Conservation (phyloP, 1,140 invertebrate species). For the Zophobas morio region DNA sequence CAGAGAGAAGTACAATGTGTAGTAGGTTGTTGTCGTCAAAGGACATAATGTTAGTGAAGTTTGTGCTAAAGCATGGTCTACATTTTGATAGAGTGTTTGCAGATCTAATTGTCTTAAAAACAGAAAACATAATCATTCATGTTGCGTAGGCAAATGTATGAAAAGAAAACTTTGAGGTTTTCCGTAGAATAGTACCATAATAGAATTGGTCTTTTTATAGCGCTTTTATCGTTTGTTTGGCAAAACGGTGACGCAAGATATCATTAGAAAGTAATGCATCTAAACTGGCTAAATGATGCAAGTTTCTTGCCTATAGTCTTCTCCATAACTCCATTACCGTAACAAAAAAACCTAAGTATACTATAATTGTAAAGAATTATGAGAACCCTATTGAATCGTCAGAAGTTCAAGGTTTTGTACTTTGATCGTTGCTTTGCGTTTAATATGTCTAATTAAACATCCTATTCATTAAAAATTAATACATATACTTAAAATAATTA, state of each 20-base stretch:
- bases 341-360: no score
- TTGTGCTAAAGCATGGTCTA: no score
- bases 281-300: not conserved
- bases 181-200: no score
- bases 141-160: no score
- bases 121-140: no score
- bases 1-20: not conserved
- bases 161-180: no score
- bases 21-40: no score
- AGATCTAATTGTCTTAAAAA: not conserved
- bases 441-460: slow-evolving; percentile 8
- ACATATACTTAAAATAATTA: not conserved
- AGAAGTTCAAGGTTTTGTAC: slow-evolving; percentile 13
- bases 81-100: not conserved
- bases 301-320: not conserved
- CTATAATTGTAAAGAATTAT: no score
- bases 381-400: not conserved
- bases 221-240: no score
- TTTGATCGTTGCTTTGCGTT: not conserved
- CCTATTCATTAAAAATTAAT: not conserved
- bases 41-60: no score
- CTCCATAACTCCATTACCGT: no score
- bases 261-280: not conserved
- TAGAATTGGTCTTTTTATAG: no score
- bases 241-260: not conserved